Conservation (phyloP, 1,140 invertebrate species). For the Philaenus spumarius region DNA sequence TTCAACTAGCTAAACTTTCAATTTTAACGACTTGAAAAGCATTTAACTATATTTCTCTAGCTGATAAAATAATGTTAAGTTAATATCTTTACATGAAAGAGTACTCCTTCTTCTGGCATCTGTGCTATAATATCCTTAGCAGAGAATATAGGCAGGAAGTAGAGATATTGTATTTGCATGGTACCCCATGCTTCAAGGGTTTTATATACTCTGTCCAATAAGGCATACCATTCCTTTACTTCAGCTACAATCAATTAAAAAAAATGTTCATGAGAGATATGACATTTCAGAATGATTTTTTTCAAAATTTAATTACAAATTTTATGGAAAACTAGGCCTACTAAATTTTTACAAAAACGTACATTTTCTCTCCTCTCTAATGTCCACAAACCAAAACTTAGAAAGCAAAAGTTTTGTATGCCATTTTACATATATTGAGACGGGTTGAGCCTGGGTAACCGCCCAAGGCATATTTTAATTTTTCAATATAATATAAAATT, state of each 20-base stretch:
- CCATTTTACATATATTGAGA: too few species aligned
- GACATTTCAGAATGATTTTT: too few species aligned
- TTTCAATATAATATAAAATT: too few species aligned
- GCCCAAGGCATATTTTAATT: too few species aligned
- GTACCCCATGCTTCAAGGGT: constrained; percentile 85
- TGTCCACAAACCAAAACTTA: too few species aligned
- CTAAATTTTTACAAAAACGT: too few species aligned
- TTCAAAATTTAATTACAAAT: too few species aligned
- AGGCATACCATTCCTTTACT: constrained; percentile 75
- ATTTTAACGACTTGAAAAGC: background rate
- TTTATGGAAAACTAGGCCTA: too few species aligned
- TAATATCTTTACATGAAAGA: constrained; percentile 49
- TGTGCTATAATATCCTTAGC: constrained; percentile 90
- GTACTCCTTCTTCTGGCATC: constrained; percentile 81
- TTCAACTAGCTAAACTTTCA: background rate
- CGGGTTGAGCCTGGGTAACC: too few species aligned
- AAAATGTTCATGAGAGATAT: too few species aligned
- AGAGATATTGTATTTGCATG: constrained; percentile 85
- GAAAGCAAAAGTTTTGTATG: too few species aligned
- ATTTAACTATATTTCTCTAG: background rate
- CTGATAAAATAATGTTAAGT: background rate
- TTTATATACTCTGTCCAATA: constrained; percentile 64
- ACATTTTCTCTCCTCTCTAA: too few species aligned
- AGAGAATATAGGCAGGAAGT: constrained; percentile 86
- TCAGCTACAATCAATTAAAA: constrained; percentile 47